A percentile compares a stretch with the other conserved stretches of the same genome.
Evolutionary conservation across 1,140 invertebrate species (phyloP).

Genomic region (Cherax destructor): DNA sequence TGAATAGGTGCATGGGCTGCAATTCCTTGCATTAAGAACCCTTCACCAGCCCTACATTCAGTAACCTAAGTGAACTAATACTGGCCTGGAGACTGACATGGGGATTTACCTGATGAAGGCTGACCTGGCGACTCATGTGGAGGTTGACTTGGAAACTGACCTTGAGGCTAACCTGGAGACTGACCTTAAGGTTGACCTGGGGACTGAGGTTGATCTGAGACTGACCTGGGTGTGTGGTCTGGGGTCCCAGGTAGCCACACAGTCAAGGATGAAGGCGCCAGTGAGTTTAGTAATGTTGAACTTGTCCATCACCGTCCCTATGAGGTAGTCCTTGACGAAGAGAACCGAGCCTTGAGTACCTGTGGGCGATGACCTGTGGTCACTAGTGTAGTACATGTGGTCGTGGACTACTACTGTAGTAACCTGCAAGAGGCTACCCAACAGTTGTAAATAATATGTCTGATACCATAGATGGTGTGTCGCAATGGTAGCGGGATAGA

Average conservation of each 20-base stretch:
- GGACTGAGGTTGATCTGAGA: neutral
- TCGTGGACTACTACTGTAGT: too few relatives aligned
- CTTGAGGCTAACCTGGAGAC: neutral
- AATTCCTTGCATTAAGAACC: too few relatives aligned
- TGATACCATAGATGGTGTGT: too few relatives aligned
- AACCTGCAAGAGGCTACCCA: too few relatives aligned
- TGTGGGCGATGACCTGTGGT: neutral
- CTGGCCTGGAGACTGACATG: too few relatives aligned
- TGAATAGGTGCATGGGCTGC: too few relatives aligned
- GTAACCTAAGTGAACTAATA: too few relatives aligned
- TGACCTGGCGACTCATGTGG: neutral
- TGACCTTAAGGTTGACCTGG: neutral
- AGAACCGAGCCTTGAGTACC: conserved; percentile 75
- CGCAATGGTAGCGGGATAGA: too few relatives aligned
- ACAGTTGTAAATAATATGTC: too few relatives aligned
- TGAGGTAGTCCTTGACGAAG: conserved; percentile 76
- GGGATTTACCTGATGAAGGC: too few relatives aligned
- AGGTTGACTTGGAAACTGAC: neutral
- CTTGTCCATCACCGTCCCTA: conserved; percentile 64
- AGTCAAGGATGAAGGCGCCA: conserved; percentile 77
- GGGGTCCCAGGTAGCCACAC: conserved; percentile 76
- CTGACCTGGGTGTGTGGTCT: conserved; percentile 74
- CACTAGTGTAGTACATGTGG: too few relatives aligned
- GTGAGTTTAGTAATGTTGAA: conserved; percentile 71
- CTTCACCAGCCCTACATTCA: too few relatives aligned